These are phyloP conservation scores for Drosophila pallidifrons DNA, from an alignment of 1,140 invertebrate genomes.

Conservation along the genomic window DNA sequence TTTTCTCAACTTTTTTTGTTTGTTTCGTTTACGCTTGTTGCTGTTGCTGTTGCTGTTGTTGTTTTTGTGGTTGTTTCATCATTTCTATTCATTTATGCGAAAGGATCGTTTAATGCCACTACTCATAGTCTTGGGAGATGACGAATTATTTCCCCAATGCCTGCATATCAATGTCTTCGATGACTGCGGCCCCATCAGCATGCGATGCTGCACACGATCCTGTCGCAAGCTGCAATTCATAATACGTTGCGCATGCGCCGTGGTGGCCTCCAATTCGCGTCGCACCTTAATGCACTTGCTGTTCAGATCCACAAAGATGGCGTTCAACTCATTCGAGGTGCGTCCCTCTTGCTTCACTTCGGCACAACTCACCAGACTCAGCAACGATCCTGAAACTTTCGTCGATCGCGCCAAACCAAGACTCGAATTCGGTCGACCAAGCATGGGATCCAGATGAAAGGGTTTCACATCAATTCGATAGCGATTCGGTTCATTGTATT, in stretches of 20 bases:
- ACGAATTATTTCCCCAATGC: constrained; percentile 38
- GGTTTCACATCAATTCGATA: constrained; percentile 18
- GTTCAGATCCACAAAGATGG: constrained; percentile 47
- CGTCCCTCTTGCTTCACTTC: constrained; percentile 21
- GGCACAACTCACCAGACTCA: constrained; percentile 11
- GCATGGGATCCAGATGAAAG: constrained; percentile 3
- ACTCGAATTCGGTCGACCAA: background rate
- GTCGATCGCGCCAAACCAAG: background rate
- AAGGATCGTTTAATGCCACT: background rate
- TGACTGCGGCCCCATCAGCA: constrained; percentile 26
- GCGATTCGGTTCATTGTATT: constrained; percentile 50
- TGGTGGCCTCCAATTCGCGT: constrained; percentile 40
- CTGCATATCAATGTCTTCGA: constrained; percentile 28
- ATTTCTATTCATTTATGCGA: constrained; percentile 13
- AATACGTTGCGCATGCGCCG: constrained; percentile 40
- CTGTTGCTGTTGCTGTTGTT: background rate
- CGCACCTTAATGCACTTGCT: constrained; percentile 63
- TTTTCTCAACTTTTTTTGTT: background rate
- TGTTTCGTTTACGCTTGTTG: background rate
- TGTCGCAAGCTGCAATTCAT: constrained; percentile 37
- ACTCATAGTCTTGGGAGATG: background rate
- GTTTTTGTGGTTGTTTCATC: background rate
- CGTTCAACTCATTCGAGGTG: constrained; percentile 50
- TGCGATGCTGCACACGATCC: constrained; percentile 29
- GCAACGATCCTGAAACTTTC: constrained; percentile 3